Percentiles rank a stretch among this genome's conserved stretches.
Conservation (phyloP, 2,888 invertebrate genomes). For the Sphaerophoria taeniata region DNA sequence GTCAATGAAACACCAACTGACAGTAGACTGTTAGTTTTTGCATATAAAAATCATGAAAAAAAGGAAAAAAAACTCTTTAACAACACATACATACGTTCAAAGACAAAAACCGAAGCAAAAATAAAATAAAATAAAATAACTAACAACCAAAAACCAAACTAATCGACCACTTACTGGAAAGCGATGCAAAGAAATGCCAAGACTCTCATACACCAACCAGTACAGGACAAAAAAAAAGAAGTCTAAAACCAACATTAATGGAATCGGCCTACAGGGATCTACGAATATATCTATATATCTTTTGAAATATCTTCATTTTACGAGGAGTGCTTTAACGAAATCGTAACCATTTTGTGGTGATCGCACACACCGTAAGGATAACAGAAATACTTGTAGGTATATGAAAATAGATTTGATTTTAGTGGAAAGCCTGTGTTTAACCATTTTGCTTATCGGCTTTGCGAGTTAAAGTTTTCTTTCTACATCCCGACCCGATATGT, state of each 20-base stretch:
- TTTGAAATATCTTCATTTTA: constrained; percentile 68
- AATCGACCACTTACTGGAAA: constrained; percentile 73
- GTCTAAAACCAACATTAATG: constrained; percentile 58
- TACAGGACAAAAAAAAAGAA: constrained; percentile 3
- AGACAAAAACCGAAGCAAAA: constrained; percentile 23
- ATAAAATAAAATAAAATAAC: constrained; percentile 45
- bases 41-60: too few relatives aligned
- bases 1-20: too few relatives aligned
- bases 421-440: constrained; percentile 42
- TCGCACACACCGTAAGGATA: constrained; percentile 50
- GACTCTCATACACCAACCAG: too few relatives aligned
- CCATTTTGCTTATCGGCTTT: constrained; percentile 63
- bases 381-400: constrained; percentile 2
- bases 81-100: constrained; percentile 1
- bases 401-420: constrained; percentile 55
- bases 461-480: constrained; percentile 50
- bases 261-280: constrained; percentile 65
- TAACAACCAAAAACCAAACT: constrained; percentile 63
- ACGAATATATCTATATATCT: constrained; percentile 17
- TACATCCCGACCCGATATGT: neutral
- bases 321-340: constrained; percentile 61
- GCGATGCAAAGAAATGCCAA: constrained; percentile 37
- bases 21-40: too few relatives aligned
- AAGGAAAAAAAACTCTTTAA: too few relatives aligned
- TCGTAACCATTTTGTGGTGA: constrained; percentile 65